phyloP scores from a whole-genome alignment of 2,113 vertebrate species.

The Phylloscopus trochilus region DNA sequence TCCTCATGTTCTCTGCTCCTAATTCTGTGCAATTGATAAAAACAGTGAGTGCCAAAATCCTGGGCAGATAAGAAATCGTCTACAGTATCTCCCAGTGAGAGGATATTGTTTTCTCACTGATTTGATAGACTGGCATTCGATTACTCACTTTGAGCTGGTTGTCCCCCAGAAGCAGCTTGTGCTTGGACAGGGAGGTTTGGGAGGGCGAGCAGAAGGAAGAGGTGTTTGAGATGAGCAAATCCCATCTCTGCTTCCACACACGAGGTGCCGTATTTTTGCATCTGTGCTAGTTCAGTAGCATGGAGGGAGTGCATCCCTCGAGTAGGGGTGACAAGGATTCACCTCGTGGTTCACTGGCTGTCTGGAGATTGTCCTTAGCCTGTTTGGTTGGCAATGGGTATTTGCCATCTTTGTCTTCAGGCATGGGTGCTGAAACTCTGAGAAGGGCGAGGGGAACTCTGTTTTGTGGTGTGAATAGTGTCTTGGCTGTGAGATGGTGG shows the following conservation, averaged over 20 bases:
- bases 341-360: neutral
- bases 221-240: neutral
- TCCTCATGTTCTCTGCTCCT: neutral
- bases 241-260: fast-evolving
- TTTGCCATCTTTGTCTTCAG: neutral
- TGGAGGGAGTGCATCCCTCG: fast-evolving
- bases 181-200: neutral
- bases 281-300: neutral
- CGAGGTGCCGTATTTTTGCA: fast-evolving
- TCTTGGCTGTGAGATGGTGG: neutral
- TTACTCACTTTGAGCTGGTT: neutral
- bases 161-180: neutral
- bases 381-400: fast-evolving
- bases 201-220: fast-evolving
- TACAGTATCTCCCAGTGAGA: neutral
- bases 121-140: neutral
- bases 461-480: fast-evolving
- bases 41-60: neutral
- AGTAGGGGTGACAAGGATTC: neutral
- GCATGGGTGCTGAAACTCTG: fast-evolving
- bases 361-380: neutral
- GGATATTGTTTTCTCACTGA: neutral
- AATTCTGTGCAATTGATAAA: neutral
- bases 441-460: neutral
- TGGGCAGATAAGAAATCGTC: neutral